These are phyloP conservation scores for Pygocentrus nattereri DNA, from an alignment of 2,797 vertebrate genomes.

Conservation along the genomic window DNA sequence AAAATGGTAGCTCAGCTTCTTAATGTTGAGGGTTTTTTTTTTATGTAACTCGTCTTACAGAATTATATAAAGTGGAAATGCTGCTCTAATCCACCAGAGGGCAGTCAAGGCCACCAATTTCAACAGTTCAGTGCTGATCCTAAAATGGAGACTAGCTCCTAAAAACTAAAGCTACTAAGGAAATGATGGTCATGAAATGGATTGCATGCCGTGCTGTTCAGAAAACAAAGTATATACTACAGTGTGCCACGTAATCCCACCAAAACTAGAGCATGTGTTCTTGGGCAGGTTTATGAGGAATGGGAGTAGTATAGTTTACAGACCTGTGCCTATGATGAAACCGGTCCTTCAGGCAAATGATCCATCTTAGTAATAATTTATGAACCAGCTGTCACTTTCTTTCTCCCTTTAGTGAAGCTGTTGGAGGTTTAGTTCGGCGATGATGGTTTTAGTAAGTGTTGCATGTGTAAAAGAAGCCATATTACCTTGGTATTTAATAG, in stretches of 20 bases:
- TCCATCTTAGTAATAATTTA: not conserved
- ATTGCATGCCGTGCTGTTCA: slow-evolving; percentile 9
- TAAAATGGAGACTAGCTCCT: slow-evolving; percentile 44
- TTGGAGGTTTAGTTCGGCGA: not conserved
- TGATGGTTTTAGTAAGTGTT: not conserved
- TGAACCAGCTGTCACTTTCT: not conserved
- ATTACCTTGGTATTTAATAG: too few relatives aligned
- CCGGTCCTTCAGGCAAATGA: not conserved
- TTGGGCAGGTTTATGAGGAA: not conserved
- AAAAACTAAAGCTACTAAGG: slow-evolving; percentile 19
- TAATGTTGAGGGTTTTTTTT: not conserved
- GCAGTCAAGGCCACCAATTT: slow-evolving; percentile 24
- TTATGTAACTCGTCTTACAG: not conserved
- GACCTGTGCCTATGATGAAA: not conserved
- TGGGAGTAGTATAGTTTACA: not conserved
- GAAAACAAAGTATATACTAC: not conserved
- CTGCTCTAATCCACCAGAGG: slow-evolving; percentile 66
- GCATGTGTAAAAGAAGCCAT: too few relatives aligned
- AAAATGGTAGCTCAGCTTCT: slow-evolving; percentile 49
- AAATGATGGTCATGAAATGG: slow-evolving; percentile 34
- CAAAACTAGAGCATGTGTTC: not conserved
- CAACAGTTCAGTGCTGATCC: not conserved
- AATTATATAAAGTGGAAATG: not conserved
- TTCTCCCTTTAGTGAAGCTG: not conserved
- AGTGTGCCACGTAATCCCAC: not conserved